Base-by-base conservation (phyloP, 1,140 invertebrate genomes). In the Xylocopa sonorina region DNA sequence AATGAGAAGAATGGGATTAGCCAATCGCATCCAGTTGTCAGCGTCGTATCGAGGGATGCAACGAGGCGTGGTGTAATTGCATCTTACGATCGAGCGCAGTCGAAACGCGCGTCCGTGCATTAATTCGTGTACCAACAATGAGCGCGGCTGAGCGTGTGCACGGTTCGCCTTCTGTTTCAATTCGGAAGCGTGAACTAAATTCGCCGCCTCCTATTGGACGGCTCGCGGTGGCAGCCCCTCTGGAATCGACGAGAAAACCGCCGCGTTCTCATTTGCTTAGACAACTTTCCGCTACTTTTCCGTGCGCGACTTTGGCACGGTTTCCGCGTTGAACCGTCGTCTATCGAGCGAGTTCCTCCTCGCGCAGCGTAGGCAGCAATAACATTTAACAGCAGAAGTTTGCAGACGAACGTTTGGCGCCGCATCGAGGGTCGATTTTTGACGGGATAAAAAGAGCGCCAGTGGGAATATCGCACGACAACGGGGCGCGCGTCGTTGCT, bases 41-140 rank as follows among this genome's bases (percentile, higher is more conserved):
- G 14, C 14, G 27, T 29, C 10, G 14, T 72, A 75, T 73, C 68
- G 50, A 14, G 29, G 24, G 46, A 34, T 27, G n/a, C 60, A 58
- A 69, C 51, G 64, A 75, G 34, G 53, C 46, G 32, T 55, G 53
- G 41, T n/a, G 38, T 84, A 84, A 85, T 85, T 84, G 58, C 67
- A 73, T 73, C 71, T 83, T 68, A 55, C 64, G 62, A 83, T 62
- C 38, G 71, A 76, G 46, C 29, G 58, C 32, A 73, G 58, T 14
- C 34, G 57, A 38, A 63, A 64, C 55, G 64, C 38, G 41, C 34
- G 34, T 21, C 27, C 38, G 67, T 68, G 32, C 38, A 62, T 80
- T 68, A 66, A 77, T 84, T 67, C 50, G 69, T 60, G 48, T 32
- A 32, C 29, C 32, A 14, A 68, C 78, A 80, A 80, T 80, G 14